Evolutionary conservation across 2,888 invertebrate species (phyloP).

Genomic region (Ophonus ardosiacus): DNA sequence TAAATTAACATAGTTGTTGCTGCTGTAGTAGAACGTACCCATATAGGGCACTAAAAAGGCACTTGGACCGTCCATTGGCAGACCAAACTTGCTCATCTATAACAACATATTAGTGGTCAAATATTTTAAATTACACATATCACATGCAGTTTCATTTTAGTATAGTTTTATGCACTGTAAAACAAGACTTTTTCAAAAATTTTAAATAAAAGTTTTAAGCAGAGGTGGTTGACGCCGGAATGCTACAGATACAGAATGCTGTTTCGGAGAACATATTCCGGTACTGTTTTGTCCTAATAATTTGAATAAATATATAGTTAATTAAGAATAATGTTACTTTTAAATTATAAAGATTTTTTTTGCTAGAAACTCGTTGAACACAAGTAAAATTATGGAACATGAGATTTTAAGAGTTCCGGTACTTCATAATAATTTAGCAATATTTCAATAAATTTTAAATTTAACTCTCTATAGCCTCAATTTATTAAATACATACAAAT

Average conservation of each 20-base stretch:
- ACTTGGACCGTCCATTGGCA: conserved; percentile 69
- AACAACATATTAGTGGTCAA: conserved; percentile 62
- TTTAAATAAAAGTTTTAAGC: neutral
- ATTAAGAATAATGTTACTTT: neutral
- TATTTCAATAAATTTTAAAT: too few species aligned
- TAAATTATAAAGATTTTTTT: neutral
- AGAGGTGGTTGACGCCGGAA: too few species aligned
- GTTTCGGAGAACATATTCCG: too few species aligned
- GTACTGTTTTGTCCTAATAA: too few species aligned
- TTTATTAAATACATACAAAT: too few species aligned
- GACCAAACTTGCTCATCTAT: conserved; percentile 72
- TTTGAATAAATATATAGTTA: too few species aligned
- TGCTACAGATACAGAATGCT: too few species aligned
- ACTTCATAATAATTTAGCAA: too few species aligned
- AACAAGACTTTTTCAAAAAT: conserved; percentile 5
- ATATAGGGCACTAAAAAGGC: conserved; percentile 77
- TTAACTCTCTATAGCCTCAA: too few species aligned
- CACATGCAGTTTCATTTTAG: neutral
- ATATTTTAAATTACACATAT: neutral
- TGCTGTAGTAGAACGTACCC: conserved; percentile 81
- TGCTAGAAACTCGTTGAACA: too few species aligned
- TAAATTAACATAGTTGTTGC: conserved; percentile 73
- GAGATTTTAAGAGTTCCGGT: too few species aligned
- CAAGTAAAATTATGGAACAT: too few species aligned
- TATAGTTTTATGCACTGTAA: neutral